phyloP scores from a whole-genome alignment of 2,113 vertebrate genomes.

The Myrmecophaga tridactyla region DNA sequence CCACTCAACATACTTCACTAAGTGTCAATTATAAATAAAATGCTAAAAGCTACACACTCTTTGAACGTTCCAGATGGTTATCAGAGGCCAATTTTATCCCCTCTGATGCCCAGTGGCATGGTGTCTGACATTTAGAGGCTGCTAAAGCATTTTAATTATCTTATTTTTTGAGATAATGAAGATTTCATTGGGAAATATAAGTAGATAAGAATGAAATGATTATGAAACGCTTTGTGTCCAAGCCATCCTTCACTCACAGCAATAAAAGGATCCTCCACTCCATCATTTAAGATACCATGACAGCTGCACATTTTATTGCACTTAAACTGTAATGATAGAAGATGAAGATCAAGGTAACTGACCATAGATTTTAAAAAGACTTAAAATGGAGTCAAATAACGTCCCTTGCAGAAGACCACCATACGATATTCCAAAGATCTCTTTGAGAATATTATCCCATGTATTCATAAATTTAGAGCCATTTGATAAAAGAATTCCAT shows the following conservation, averaged over 20 bases:
- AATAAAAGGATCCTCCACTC: background rate
- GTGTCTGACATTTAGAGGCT: background rate
- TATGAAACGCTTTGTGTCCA: background rate
- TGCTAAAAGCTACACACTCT: background rate
- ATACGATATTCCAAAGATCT: background rate
- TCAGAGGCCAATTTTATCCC: background rate
- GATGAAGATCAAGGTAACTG: background rate
- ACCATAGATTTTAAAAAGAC: background rate
- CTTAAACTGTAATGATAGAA: background rate
- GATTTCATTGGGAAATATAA: background rate
- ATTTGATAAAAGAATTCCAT: conserved; percentile 11
- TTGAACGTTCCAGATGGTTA: background rate
- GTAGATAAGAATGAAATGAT: background rate
- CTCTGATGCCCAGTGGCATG: background rate
- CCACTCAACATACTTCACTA: background rate
- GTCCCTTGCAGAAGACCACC: background rate
- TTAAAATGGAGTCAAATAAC: background rate
- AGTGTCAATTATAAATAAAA: background rate
- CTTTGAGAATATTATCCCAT: background rate
- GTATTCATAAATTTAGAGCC: background rate
- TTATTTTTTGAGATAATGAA: background rate
- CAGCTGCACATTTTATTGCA: background rate
- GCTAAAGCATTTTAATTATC: background rate
- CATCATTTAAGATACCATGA: background rate
- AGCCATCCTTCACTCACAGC: background rate